Evolutionary conservation across 1,140 invertebrate species (phyloP).

Genomic region (Brachionus sp.): DNA sequence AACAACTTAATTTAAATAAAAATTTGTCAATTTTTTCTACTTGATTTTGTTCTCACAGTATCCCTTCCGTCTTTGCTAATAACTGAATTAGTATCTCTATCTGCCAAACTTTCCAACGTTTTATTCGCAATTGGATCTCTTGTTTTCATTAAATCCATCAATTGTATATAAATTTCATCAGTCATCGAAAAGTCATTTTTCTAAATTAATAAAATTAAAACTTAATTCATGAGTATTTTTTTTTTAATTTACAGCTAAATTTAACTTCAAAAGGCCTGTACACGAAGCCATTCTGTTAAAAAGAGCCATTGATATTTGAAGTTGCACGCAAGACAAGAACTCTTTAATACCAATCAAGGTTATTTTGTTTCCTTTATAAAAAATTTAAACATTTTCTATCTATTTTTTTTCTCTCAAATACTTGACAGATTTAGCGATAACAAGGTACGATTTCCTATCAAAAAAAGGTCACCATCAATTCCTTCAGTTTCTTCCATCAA

Average conservation of each 20-base stretch:
- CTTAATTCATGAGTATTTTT: too few relatives aligned
- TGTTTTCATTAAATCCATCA: constrained; percentile 35
- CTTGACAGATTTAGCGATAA: constrained; percentile 26
- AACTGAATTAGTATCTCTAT: constrained; percentile 20
- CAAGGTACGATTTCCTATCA: constrained; percentile 23
- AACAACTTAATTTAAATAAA: not conserved
- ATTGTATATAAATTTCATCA: not conserved
- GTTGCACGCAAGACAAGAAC: constrained; percentile 6
- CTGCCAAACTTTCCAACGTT: not conserved
- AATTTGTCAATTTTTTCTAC: not conserved
- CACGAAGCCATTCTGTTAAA: not conserved
- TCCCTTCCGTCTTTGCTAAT: constrained; percentile 17
- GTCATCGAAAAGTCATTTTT: constrained; percentile 26
- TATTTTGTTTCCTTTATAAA: not conserved
- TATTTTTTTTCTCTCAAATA: not conserved
- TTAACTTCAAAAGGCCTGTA: constrained; percentile 4
- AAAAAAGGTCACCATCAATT: not conserved
- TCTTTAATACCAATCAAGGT: not conserved
- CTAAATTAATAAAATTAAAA: too few relatives aligned
- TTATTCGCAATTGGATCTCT: constrained; percentile 21
- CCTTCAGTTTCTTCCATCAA: constrained; percentile 25
- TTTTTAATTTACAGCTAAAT: not conserved
- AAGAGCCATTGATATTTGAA: not conserved
- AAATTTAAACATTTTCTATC: not conserved
- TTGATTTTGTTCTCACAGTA: constrained; percentile 20